These are phyloP conservation scores for Drosophila ambigua DNA, from an alignment of 1,140 invertebrate species.

Conservation along the genomic window DNA sequence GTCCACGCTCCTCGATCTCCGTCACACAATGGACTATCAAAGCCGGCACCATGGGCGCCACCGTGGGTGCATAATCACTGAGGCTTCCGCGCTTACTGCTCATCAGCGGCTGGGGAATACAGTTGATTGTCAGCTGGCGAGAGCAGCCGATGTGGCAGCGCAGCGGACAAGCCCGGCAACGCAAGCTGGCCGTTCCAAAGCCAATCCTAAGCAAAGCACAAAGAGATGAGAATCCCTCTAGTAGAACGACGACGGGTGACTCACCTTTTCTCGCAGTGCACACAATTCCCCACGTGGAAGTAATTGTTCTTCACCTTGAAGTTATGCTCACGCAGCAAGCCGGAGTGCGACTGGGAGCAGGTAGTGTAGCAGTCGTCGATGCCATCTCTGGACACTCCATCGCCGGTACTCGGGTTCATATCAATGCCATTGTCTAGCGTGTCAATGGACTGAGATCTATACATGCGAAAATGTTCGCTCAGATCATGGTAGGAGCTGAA, in stretches of 20 bases:
- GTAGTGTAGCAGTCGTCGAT: slow-evolving; percentile 37
- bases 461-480: slow-evolving; percentile 53
- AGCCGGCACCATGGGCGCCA: slow-evolving; percentile 95
- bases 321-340: slow-evolving; percentile 86
- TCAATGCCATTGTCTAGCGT: slow-evolving; percentile 54
- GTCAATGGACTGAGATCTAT: slow-evolving; percentile 57
- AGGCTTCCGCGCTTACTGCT: slow-evolving; percentile 87
- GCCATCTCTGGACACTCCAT: slow-evolving; percentile 35
- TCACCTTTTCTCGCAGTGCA: slow-evolving; percentile 91
- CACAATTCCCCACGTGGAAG: slow-evolving; percentile 93
- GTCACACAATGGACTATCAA: slow-evolving; percentile 97
- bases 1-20: slow-evolving; percentile 93
- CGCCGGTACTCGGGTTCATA: slow-evolving; percentile 60
- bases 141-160: slow-evolving; percentile 90
- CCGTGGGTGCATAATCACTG: slow-evolving; percentile 91
- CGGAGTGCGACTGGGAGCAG: slow-evolving; percentile 40
- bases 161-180: slow-evolving; percentile 90
- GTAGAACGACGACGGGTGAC: background rate
- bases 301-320: slow-evolving; percentile 93
- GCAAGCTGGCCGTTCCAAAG: slow-evolving; percentile 88
- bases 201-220: slow-evolving; percentile 85
- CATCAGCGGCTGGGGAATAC: slow-evolving; percentile 85
- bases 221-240: background rate
- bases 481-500: slow-evolving; percentile 66
- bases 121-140: slow-evolving; percentile 90